phyloP scores from a whole-genome alignment of 2,797 vertebrate genomes.

The Catharus ustulatus region DNA sequence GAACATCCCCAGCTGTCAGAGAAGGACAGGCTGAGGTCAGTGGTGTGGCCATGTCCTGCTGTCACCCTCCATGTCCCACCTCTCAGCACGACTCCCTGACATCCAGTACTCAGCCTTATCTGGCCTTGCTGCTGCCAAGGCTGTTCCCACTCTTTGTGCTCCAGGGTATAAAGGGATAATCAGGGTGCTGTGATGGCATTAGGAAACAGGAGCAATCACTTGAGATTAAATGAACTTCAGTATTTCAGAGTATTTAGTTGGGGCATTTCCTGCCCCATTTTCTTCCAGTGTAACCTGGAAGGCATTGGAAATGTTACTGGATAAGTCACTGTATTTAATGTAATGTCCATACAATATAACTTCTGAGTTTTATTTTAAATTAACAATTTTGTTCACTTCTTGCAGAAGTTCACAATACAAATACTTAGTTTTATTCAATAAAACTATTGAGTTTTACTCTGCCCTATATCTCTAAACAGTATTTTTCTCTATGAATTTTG shows the following conservation, averaged over 20 bases:
- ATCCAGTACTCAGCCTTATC: neutral
- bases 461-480: neutral
- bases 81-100: neutral
- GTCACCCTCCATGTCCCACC: rapidly evolving
- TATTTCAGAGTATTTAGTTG: neutral
- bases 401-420: neutral
- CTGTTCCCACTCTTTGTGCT: neutral
- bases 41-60: rapidly evolving
- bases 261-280: neutral
- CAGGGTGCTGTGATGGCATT: neutral
- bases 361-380: neutral
- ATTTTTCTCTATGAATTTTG: neutral
- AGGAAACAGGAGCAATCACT: neutral
- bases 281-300: neutral
- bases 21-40: neutral
- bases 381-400: neutral
- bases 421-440: neutral
- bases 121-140: neutral
- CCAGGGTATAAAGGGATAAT: neutral
- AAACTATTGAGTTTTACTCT: too few relatives aligned
- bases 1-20: neutral
- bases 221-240: neutral
- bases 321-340: neutral
- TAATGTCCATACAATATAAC: neutral
- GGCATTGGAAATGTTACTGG: neutral